Evolutionary conservation across 2,888 invertebrate species (phyloP).

Genomic region (Tinea trinotella): DNA sequence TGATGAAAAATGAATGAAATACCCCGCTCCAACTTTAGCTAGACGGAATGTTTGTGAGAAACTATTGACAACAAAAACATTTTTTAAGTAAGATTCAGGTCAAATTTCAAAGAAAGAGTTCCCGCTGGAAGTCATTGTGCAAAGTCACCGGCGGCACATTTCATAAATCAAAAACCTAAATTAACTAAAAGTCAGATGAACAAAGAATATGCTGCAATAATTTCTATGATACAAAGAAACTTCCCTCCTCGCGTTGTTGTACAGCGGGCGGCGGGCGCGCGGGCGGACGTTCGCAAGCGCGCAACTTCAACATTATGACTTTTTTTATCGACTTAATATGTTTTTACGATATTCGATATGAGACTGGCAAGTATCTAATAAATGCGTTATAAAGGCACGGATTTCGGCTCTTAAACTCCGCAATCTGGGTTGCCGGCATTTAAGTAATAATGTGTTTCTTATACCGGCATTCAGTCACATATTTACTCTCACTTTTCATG

Average conservation of each 20-base stretch:
- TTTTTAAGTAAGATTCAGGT: too few relatives aligned
- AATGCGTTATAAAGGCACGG: conserved; percentile 25
- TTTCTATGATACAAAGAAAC: neutral
- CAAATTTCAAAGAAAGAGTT: too few relatives aligned
- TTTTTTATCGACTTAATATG: conserved; percentile 44
- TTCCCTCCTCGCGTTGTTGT: too few relatives aligned
- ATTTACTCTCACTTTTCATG: too few relatives aligned
- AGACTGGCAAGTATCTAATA: conserved; percentile 29
- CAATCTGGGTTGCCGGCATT: neutral
- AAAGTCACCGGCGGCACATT: too few relatives aligned
- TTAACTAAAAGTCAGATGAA: neutral
- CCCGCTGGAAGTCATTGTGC: too few relatives aligned
- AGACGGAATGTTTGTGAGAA: too few relatives aligned
- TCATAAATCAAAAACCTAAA: too few relatives aligned
- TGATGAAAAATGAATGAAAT: too few relatives aligned
- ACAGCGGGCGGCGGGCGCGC: neutral
- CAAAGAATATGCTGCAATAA: neutral
- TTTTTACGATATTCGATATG: conserved; percentile 40
- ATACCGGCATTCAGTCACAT: too few relatives aligned
- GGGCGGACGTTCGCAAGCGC: neutral
- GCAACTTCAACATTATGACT: conserved; percentile 28
- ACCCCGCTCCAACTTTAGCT: too few relatives aligned
- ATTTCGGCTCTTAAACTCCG: conserved; percentile 25
- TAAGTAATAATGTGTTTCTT: neutral
- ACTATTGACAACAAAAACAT: too few relatives aligned